phyloP scores from a whole-genome alignment of 1,140 invertebrate species.

The Thereuonema tuberculata region DNA sequence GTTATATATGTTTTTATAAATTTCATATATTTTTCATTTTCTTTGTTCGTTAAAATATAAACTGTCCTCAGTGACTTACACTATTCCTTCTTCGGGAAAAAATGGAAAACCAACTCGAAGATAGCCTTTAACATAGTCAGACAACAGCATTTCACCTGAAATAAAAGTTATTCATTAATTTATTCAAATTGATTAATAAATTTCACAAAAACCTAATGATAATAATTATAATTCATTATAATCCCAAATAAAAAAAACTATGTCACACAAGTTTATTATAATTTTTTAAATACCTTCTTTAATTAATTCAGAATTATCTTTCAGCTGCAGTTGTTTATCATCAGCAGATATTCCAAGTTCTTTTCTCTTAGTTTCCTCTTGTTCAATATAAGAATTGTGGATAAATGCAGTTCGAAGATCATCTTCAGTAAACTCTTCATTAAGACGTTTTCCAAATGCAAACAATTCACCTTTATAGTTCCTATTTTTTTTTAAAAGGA shows the following conservation, averaged over 20 bases:
- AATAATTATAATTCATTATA: no score
- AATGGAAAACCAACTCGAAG: conserved; percentile 48
- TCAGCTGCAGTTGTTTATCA: conserved; percentile 38
- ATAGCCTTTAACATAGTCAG: conserved; percentile 41
- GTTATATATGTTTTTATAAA: no score
- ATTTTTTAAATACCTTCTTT: conserved; percentile 38
- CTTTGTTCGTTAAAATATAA: no score
- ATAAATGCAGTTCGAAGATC: conserved; percentile 61
- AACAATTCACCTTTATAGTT: conserved; percentile 77
- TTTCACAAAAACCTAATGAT: background rate
- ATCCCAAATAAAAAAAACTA: no score
- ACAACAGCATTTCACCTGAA: conserved; percentile 36
- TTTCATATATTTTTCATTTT: no score
- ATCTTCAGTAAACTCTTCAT: conserved; percentile 61
- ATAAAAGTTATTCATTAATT: background rate
- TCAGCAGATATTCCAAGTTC: conserved; percentile 47
- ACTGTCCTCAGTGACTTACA: conserved; percentile 41
- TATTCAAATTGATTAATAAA: background rate
- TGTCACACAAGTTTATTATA: no score
- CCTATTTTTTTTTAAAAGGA: no score
- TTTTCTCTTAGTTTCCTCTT: conserved; percentile 49
- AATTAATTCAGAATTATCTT: conserved; percentile 52
- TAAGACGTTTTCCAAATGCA: conserved; percentile 68
- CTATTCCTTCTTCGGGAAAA: conserved; percentile 52
- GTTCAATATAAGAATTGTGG: conserved; percentile 58